Evolutionary conservation across 2,113 vertebrate species (phyloP), one percentile per base, ranked within the genome.

Genomic region (Phrynosoma platyrhinos): DNA sequence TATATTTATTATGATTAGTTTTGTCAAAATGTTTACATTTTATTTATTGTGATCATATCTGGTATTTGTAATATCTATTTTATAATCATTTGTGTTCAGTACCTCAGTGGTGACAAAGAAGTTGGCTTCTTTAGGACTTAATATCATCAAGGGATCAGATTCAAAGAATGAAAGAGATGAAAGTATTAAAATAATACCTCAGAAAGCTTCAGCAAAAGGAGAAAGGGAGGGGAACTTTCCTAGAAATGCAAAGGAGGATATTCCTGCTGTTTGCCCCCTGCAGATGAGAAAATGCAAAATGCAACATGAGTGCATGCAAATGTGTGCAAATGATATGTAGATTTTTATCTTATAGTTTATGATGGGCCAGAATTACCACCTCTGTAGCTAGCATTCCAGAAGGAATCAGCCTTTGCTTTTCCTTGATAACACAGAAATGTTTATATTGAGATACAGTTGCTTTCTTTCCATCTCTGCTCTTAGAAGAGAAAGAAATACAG

Each of bases 241-340:
- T 40, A 52, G 55, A 76, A 85, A 85, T 81, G 77, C 53, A 84
- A 58, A 84, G 74, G 75, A 93, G 42, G 85, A 86, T 86, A 81
- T 58, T 91, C 92, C 92, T 64, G 9, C 83, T 80, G 91, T 88
- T 90, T 91, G 89, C 88, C 74, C 87, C 87, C 82, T 83, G 87
- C 76, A 71, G 94, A 92, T 92, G 88, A 93, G 86, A 89, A 92
- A 95, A 92, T 94, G 1, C 1, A 88, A 94, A 96, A 69, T 85
- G 87, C 87, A 92, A 42, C 25, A 92, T 80, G 86, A 94, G 6
- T 88, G 80, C 87, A 95, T 95, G 93, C 88, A 94, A 94, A 95
- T 93, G 2, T 89, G 93, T 95, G 94, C 84, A 95, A 96, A 95
- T 94, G 1, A 86, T n/a, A 95, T 95, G 93, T 92, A 94, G 94